These are phyloP conservation scores for Eretmocerus hayati DNA, from an alignment of 2,888 invertebrate genomes.

Conservation along the genomic window DNA sequence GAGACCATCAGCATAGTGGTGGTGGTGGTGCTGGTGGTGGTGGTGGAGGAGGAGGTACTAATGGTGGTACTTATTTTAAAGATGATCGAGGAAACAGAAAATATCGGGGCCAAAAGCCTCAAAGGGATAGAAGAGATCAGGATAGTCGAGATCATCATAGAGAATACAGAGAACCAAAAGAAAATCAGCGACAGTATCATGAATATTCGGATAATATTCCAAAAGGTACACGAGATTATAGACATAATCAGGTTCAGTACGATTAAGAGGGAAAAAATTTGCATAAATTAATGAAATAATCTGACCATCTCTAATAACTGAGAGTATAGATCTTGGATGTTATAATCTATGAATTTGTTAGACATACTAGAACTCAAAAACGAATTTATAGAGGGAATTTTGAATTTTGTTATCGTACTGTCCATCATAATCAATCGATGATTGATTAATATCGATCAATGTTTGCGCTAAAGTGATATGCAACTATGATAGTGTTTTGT, in stretches of 20 bases:
- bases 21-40: no score
- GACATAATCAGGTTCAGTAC: slow-evolving; percentile 18
- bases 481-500: slow-evolving; percentile 2
- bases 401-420: slow-evolving; percentile 12
- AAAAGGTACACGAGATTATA: neutral
- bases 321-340: slow-evolving; percentile 19
- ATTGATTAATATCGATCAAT: slow-evolving; percentile 11
- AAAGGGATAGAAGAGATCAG: slow-evolving; percentile 34
- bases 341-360: slow-evolving; percentile 21
- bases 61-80: slow-evolving; percentile 32
- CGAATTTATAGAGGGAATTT: slow-evolving; percentile 5
- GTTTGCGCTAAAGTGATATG: slow-evolving; percentile 4
- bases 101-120: slow-evolving; percentile 36
- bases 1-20: slow-evolving; percentile 33
- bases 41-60: slow-evolving; percentile 35
- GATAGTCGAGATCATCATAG: slow-evolving; percentile 28
- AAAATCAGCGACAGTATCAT: slow-evolving; percentile 25
- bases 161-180: slow-evolving; percentile 28
- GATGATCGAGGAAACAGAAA: slow-evolving; percentile 35
- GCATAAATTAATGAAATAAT: neutral
- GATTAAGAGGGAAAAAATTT: neutral
- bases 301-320: slow-evolving; percentile 9
- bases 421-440: slow-evolving; percentile 13
- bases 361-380: slow-evolving; percentile 15
- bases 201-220: slow-evolving; percentile 27